Conservation (phyloP, 2,113 vertebrate species). For the Xenopus laevis region DNA sequence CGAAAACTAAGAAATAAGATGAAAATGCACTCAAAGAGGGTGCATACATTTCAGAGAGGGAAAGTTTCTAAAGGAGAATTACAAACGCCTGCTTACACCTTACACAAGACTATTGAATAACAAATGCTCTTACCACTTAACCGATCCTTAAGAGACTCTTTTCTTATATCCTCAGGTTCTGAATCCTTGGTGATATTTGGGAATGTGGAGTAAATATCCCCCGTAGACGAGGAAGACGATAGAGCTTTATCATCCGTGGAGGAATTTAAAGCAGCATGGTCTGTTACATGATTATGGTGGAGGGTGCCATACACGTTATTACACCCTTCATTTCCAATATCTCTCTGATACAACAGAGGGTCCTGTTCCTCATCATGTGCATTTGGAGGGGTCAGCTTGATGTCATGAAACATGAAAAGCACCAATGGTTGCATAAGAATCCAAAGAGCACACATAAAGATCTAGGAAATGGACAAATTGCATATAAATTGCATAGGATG, state of each 20-base stretch:
- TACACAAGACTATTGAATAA: too few species aligned
- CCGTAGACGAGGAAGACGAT: neutral
- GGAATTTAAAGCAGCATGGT: neutral
- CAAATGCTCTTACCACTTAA: constrained; percentile 14
- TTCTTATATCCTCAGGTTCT: neutral
- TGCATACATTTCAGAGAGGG: too few species aligned
- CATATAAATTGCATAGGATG: neutral
- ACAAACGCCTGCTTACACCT: too few species aligned
- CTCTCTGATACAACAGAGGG: constrained; percentile 22
- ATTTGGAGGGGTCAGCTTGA: constrained; percentile 44
- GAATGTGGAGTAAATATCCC: neutral
- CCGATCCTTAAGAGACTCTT: neutral
- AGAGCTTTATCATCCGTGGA: neutral
- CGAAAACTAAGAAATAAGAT: too few species aligned
- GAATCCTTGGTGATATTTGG: neutral
- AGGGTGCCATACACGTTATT: constrained; percentile 33
- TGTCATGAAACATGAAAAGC: constrained; percentile 72
- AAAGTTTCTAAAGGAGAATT: too few species aligned
- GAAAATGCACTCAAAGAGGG: too few species aligned
- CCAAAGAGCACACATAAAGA: constrained; percentile 79
- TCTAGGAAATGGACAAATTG: constrained; percentile 50
- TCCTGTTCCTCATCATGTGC: constrained; percentile 26
- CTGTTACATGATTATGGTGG: neutral
- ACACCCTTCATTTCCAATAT: neutral
- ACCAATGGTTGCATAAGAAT: constrained; percentile 68